Evolutionary conservation across 1,140 invertebrate genomes (phyloP).

Genomic region (Pachyrhynchus sulphureomaculatus): DNA sequence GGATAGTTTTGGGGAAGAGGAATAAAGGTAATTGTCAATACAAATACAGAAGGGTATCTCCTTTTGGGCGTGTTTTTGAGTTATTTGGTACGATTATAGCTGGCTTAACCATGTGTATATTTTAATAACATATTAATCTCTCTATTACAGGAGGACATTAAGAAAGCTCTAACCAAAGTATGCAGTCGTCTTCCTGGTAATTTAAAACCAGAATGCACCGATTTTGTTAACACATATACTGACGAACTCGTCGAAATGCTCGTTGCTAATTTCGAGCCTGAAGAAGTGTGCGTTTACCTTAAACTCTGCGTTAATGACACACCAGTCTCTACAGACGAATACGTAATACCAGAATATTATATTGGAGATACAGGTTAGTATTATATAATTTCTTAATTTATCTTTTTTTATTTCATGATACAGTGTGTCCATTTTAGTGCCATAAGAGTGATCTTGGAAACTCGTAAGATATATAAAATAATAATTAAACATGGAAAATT

Average conservation of each 20-base stretch:
- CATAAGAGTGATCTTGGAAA: too few species aligned
- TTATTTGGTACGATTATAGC: too few species aligned
- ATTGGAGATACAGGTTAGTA: conserved; percentile 28
- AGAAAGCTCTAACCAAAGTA: conserved; percentile 67
- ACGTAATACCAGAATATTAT: neutral
- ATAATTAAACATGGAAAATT: too few species aligned
- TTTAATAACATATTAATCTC: too few species aligned
- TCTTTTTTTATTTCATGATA: neutral
- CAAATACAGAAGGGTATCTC: too few species aligned
- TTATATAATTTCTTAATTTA: neutral
- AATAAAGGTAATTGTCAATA: too few species aligned
- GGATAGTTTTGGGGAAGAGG: too few species aligned
- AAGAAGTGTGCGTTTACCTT: conserved; percentile 76
- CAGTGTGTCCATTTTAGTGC: too few species aligned
- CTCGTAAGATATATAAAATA: too few species aligned
- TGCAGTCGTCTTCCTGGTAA: conserved; percentile 68
- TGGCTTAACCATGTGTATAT: too few species aligned
- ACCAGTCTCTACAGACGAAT: conserved; percentile 1
- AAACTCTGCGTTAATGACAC: conserved; percentile 63
- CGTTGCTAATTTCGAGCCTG: conserved; percentile 70
- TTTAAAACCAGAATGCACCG: conserved; percentile 66
- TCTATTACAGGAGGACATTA: conserved; percentile 63
- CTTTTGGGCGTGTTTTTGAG: too few species aligned
- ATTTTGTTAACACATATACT: conserved; percentile 76
- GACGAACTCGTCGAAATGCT: conserved; percentile 76